Evolutionary conservation across 2,797 vertebrate genomes (phyloP), one percentile per base, ranked within the genome.

Genomic region (Thripadectes ignobilis): DNA sequence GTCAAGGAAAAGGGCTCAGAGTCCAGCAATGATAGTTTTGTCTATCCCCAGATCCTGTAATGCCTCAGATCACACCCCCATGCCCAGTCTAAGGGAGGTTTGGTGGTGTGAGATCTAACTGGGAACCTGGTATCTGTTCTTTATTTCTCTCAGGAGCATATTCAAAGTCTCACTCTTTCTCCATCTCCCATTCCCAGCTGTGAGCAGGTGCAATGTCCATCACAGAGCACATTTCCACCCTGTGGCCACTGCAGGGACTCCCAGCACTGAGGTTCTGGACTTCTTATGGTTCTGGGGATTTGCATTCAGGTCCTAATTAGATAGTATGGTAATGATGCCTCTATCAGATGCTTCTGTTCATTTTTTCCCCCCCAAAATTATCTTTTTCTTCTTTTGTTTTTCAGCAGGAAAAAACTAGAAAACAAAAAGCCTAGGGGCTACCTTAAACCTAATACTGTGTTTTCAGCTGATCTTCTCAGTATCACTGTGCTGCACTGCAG

Each of bases 181-280:
- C 45, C 20, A 13, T 27, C 22, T 5, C 9, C 26, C 1, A 1
- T 32, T 74, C 55, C 61, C 62, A 87, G 49, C 54, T 26, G 45
- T 32, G 49, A 81, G 52, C 49, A 81, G 66, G 20, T 18, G 74
- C 17, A 55, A 21, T 15, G 55, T 57, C 81, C 49, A 48, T 54
- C 39, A 26, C 9, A 2, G 5, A 68, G 59, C 26, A 32, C 32
- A 3, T 59, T 36, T 46, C 83, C 1, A 0, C 17, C 12, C 62
- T 83, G 41, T 27, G 30, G 7, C 58, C 36, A 6, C 32, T 55
- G 62, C 62, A 34, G 61, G 43, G 30, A 16, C 27, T 29, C 29
- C 34, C 4, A 11, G 2, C 27, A 9, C 29, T 5, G 51, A n/a
- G 30, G 23, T 14, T 72, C 69, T 62, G 58, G 38, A 36, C 18